Base-by-base conservation (phyloP, 2,797 vertebrate species). In the Lepidocolaptes lacrymiger region DNA sequence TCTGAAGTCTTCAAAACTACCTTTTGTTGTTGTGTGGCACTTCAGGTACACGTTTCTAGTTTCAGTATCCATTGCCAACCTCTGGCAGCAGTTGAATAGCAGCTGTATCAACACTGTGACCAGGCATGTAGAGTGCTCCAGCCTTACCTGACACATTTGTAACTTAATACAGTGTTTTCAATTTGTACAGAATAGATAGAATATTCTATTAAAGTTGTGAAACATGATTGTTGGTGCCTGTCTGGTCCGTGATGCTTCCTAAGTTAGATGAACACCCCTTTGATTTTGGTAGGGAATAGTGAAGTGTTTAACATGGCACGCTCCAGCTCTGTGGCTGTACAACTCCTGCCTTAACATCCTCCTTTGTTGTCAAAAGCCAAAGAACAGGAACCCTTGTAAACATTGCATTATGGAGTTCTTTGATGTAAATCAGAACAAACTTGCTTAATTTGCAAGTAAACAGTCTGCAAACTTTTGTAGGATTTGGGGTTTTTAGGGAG, bases 131-230 rank as follows among this genome's bases (percentile, higher is more conserved):
- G 97, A 98, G 98, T 97, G 98, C 98, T 98, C 98, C 98, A 98
- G 99, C 99, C 99, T 99, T 99, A 98, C 98, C 98, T 98, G 98
- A 98, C 97, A 98, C 98, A 98, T 99, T 99, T 99, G 98, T 99
- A 99, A 98, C 98, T 98, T 98, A 98, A 98, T 98, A 98, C 92
- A 0, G 97, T 98, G 98, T 99, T 99, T 99, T 98, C 98, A 98
- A 98, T 99, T 99, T 99, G 99, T 99, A 99, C 98, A 99, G 98
- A 99, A 98, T 98, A 99, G 98, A 98, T 99, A 99, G 98, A 98
- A 98, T 99, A 99, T 99, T 99, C 98, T 99, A 99, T 99, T 99
- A 99, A 99, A 99, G 98, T 99, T 99, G 99, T 99, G 98, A 97
- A 97, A 98, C 98, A 97, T 97, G 96, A 97, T 96, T 13, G 39